Conservation (phyloP, 2,113 vertebrate species). For the Megaceryle maxima region DNA sequence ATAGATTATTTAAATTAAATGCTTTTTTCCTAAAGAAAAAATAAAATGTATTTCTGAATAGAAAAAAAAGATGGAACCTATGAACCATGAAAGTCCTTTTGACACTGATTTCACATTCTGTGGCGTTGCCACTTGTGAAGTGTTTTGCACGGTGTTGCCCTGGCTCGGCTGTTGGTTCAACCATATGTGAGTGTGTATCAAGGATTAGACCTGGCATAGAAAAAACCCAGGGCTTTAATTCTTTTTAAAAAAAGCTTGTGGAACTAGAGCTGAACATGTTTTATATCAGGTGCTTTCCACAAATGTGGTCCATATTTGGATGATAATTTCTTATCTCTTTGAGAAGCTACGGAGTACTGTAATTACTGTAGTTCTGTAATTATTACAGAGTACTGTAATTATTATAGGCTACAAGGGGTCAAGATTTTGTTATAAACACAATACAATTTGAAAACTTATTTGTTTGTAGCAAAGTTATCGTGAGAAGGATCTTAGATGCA, state of each 20-base stretch:
- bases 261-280: neutral
- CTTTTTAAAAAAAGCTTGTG: neutral
- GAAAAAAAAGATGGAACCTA: neutral
- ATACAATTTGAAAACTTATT: neutral
- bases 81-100: neutral
- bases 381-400: neutral
- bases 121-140: neutral
- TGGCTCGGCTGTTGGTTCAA: neutral
- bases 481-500: neutral
- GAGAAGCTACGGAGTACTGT: neutral
- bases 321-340: neutral
- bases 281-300: neutral
- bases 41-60: neutral
- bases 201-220: neutral
- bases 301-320: neutral
- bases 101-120: neutral
- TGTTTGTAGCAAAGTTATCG: slow-evolving; percentile 8
- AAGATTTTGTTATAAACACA: neutral
- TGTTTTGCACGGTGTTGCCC: neutral
- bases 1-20: neutral
- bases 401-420: neutral
- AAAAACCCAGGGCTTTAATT: neutral
- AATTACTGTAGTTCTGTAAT: neutral
- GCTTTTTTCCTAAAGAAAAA: neutral
- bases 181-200: neutral